Evolutionary conservation across 2,113 vertebrate genomes (phyloP).

Genomic region (Callochromis pleurospilus): DNA sequence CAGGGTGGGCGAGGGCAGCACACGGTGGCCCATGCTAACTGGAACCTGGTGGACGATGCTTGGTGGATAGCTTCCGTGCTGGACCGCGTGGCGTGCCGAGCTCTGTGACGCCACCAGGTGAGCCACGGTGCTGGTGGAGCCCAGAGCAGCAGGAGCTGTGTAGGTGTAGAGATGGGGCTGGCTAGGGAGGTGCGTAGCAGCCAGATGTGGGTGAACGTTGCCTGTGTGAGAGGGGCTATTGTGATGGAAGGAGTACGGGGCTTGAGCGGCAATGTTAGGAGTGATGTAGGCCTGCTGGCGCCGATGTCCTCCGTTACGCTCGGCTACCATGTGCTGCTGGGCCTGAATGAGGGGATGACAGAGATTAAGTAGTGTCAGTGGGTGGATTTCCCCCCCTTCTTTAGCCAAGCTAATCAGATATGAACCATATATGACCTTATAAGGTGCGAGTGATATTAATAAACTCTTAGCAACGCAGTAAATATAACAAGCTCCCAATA

Average conservation of each 20-base stretch:
- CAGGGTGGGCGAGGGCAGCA: constrained; percentile 91
- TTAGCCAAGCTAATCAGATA: not conserved
- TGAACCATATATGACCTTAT: not conserved
- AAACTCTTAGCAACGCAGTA: not conserved
- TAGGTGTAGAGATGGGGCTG: constrained; percentile 97
- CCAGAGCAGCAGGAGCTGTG: constrained; percentile 84
- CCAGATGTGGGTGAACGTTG: constrained; percentile 87
- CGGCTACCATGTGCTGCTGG: constrained; percentile 87
- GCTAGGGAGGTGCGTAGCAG: constrained; percentile 85
- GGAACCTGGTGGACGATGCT: constrained; percentile 96
- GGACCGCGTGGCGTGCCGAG: constrained; percentile 84
- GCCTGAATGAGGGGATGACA: constrained; percentile 63
- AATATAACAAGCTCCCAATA: not conserved
- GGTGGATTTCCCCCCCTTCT: not conserved
- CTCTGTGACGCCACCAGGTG: constrained; percentile 95
- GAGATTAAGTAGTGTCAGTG: not conserved
- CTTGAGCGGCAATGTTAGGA: constrained; percentile 89
- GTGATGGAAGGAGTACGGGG: constrained; percentile 92
- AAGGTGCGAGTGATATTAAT: not conserved
- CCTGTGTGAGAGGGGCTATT: constrained; percentile 88
- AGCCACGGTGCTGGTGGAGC: constrained; percentile 89
- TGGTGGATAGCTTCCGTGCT: constrained; percentile 87
- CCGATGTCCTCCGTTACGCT: constrained; percentile 84
- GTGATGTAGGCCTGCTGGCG: constrained; percentile 97
- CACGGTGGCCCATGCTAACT: constrained; percentile 90